Percentiles rank a stretch among this genome's conserved stretches.
These are phyloP conservation scores for Parotocinclus haroldoi DNA, from an alignment of 2,797 vertebrate species.

Conservation along the genomic window DNA sequence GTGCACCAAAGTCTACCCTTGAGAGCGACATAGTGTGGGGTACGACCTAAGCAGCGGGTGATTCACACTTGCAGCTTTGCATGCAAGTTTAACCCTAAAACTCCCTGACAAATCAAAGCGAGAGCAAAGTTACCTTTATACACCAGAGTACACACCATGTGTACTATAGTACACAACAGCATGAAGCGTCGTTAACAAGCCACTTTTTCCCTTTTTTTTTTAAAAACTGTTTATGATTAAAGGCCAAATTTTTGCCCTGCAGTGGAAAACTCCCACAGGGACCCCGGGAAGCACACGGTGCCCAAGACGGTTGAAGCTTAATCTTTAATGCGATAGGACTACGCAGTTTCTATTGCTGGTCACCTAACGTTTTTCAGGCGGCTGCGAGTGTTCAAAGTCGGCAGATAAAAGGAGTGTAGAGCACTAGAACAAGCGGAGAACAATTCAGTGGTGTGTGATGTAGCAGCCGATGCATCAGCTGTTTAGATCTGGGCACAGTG, in stretches of 20 bases:
- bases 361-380: background rate
- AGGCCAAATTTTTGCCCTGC: slow-evolving; percentile 11
- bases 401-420: background rate
- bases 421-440: background rate
- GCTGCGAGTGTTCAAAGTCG: background rate
- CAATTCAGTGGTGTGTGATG: background rate
- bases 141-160: too few species aligned
- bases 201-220: too few species aligned
- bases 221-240: slow-evolving; percentile 24
- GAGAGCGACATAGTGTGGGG: too few species aligned
- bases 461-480: slow-evolving; percentile 5
- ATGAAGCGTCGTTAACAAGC: too few species aligned
- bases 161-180: too few species aligned
- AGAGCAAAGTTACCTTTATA: too few species aligned
- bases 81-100: slow-evolving; percentile 10
- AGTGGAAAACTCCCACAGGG: slow-evolving; percentile 12
- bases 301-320: background rate
- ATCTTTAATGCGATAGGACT: background rate
- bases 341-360: background rate
- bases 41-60: too few species aligned
- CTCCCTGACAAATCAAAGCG: slow-evolving; percentile 5
- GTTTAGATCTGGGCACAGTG: background rate
- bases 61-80: background rate
- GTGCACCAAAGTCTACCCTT: too few species aligned
- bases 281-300: background rate